A percentile compares a stretch with the other conserved stretches of the same genome.
phyloP scores from a whole-genome alignment of 2,888 invertebrate species.

The Meliscaeva auricollis region DNA sequence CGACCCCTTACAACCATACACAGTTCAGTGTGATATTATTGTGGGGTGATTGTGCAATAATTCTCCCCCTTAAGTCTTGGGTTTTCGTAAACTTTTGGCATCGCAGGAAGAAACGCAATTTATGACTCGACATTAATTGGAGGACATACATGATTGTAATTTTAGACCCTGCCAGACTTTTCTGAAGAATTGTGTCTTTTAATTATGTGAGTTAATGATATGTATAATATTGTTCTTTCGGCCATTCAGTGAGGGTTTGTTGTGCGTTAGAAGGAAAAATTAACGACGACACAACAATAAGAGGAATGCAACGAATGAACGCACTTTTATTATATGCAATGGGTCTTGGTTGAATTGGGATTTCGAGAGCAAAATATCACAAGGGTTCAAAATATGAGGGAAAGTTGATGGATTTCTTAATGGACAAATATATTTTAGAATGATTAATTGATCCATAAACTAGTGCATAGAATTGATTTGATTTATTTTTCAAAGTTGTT shows the following conservation, averaged over 20 bases:
- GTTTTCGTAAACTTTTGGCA: slow-evolving; percentile 23
- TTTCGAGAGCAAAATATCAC: no score
- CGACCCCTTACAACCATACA: no score
- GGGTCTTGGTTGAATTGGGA: no score
- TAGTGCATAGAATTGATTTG: slow-evolving; percentile 28
- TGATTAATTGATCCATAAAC: slow-evolving; percentile 60
- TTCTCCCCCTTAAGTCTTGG: slow-evolving; percentile 15
- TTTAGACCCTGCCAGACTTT: slow-evolving; percentile 42
- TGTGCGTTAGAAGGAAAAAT: background rate
- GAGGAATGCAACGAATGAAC: background rate
- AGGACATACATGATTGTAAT: slow-evolving; percentile 64
- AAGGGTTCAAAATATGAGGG: no score
- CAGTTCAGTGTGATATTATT: background rate
- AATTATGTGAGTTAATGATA: slow-evolving; percentile 73
- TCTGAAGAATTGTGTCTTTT: slow-evolving; percentile 59
- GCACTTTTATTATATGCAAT: slow-evolving; percentile 35
- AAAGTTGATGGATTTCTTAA: slow-evolving; percentile 46
- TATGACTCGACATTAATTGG: slow-evolving; percentile 81
- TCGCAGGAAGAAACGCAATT: slow-evolving; percentile 79
- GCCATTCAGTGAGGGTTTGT: background rate
- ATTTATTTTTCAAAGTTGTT: background rate
- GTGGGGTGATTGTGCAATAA: slow-evolving; percentile 69
- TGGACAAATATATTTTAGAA: slow-evolving; percentile 24
- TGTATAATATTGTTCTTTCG: slow-evolving; percentile 58
- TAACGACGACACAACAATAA: background rate